These are phyloP conservation scores for Strigamia crassipes DNA, from an alignment of 2,888 invertebrate species.

Conservation along the genomic window DNA sequence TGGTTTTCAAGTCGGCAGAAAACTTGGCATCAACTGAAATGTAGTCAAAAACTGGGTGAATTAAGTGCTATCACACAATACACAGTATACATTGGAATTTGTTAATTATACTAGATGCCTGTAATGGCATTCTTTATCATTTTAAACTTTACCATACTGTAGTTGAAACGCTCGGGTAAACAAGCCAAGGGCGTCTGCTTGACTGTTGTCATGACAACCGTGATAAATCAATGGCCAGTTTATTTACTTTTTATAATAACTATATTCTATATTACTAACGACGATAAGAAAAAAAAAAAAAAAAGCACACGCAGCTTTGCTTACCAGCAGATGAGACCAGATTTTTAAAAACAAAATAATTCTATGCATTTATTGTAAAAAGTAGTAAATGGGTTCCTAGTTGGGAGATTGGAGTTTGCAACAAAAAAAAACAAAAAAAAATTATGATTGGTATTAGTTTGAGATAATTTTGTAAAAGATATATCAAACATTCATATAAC, in stretches of 20 bases:
- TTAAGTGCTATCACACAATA: neutral
- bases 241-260: neutral
- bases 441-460: neutral
- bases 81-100: constrained; percentile 23
- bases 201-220: constrained; percentile 15
- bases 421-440: neutral
- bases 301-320: neutral
- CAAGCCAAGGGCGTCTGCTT: constrained; percentile 14
- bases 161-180: neutral
- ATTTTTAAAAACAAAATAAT: neutral
- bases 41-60: neutral
- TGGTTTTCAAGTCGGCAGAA: constrained; percentile 45
- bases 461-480: neutral
- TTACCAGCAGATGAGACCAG: neutral
- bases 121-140: neutral
- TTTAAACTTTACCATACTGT: neutral
- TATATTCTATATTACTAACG: neutral
- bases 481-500: neutral
- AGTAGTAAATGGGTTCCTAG: constrained; percentile 6
- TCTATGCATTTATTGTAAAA: constrained; percentile 15
- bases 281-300: neutral
- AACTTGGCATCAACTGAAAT: constrained; percentile 36
- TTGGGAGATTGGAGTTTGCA: neutral
- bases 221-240: constrained; percentile 12
- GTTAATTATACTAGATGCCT: constrained; percentile 5